Base-by-base conservation (phyloP, 2,888 invertebrate species). In the Thereva unica region DNA sequence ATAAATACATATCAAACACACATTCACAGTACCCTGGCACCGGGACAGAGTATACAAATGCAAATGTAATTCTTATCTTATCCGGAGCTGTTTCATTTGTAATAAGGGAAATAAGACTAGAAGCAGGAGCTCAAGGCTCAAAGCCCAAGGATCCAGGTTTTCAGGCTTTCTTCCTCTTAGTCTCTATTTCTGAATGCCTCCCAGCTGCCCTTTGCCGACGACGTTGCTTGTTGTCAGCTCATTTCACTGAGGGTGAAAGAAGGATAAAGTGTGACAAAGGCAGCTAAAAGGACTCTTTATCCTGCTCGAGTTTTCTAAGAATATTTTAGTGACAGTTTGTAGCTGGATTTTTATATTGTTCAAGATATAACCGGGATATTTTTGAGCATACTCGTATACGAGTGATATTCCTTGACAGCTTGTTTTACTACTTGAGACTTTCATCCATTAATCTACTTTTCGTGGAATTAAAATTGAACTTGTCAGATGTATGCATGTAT, bases 1-100 rank as follows among this genome's bases (percentile, higher is more conserved):
- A 12, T 4, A 47, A 12, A 47, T 47, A 44, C 44, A n/a, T 10
- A 10, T 44, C 9, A n/a, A 44, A n/a, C 6, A n/a, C 4, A 44
- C 9, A 44, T 44, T n/a, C 10, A 44, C 44, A 23, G 23, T 23
- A 23, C 23, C 23, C 23, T 23, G 23, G 47, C 47, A 12, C 8
- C 37, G 34, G n/a, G 35, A 37, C 23, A 52, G 50, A 9, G 44
- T 64, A 64, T 64, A 64, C 64, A 64, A 64, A 64, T 64, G 64
- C 53, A 64, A 64, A 64, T 64, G 64, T 64, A 64, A 64, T 64
- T 64, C 64, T 64, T 64, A 64, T 64, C 64, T 64, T 64, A 64
- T 64, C 64, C 64, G 47, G 37, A 41, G 61, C 61, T 64, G 64
- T 64, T 64, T 44, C 64, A 53, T 44, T 64, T 41, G 44, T 44